These are phyloP conservation scores for Salarias fasciatus DNA, from an alignment of 2,797 vertebrate genomes.

Conservation along the genomic window DNA sequence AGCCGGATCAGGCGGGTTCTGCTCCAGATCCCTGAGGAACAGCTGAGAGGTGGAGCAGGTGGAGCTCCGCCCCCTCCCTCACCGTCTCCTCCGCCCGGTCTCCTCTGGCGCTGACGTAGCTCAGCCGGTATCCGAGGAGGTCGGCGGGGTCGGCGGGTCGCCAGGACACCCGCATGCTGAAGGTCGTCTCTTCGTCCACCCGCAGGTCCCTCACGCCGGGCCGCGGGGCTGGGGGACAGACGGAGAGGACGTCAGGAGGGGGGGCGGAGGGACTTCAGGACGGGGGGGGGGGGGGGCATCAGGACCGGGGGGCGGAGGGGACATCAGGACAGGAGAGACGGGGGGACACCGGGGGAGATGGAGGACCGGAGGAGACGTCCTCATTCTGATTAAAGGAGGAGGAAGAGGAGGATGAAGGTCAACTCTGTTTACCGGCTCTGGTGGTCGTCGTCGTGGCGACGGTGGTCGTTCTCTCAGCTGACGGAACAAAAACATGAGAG, in stretches of 20 bases:
- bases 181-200: constrained; percentile 90
- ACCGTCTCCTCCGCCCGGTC: constrained; percentile 90
- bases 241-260: too few relatives aligned
- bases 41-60: too few relatives aligned
- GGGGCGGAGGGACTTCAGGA: too few relatives aligned
- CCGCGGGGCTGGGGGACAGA: constrained; percentile 80
- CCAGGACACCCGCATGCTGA: constrained; percentile 90
- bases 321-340: too few relatives aligned
- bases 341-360: constrained; percentile 89
- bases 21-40: too few relatives aligned
- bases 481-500: constrained; percentile 1
- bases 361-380: background rate
- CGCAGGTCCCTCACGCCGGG: constrained; percentile 86
- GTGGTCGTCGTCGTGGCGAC: constrained; percentile 66
- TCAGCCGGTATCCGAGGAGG: constrained; percentile 87
- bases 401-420: too few relatives aligned
- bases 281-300: too few relatives aligned
- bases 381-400: too few relatives aligned
- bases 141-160: constrained; percentile 81
- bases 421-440: constrained; percentile 59
- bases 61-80: background rate
- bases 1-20: too few relatives aligned
- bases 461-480: constrained; percentile 73
- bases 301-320: too few relatives aligned
- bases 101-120: constrained; percentile 85